Evolutionary conservation across 2,113 vertebrate species (phyloP), one percentile per base, ranked within the genome.

Genomic region (Oncorhynchus masou): DNA sequence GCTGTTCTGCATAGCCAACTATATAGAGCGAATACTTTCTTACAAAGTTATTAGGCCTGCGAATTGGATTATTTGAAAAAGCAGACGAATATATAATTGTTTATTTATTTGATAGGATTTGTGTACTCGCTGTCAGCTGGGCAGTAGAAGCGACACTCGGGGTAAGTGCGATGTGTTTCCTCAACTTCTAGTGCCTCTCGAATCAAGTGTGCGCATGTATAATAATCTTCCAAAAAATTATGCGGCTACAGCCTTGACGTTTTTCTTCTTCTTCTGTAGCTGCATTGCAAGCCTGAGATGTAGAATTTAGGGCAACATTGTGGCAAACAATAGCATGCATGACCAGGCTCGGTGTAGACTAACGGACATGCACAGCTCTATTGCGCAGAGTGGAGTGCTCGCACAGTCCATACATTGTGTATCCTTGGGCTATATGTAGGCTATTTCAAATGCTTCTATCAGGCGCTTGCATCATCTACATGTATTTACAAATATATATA

Each of bases 131-230:
- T 72, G 70, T 68, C 19, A 19, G 29, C 70, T 24, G 62, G 64
- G 70, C 70, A 62, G 70, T 69, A 16, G 31, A 71, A 8, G 45
- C 65, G 19, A 60, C 70, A 11, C 51, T 68, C 29, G 79, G 62
- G 79, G 79, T 80, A 69, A 80, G 79, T 80, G 24, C 19, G 19
- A 48, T 13, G 13, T 27, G 65, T 60, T 69, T 74, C 19, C 39
- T 54, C 6, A 54, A 5, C 2, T 29, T 54, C 1, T 19, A 59
- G 65, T 25, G 51, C 5, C 3, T 25, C 15, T 60, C 27, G 31
- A 31, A 15, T 5, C 24, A 29, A 24, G 65, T 67, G 6, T 66
- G 60, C 60, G 20, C 60, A 64, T 64, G 24, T 27, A 27, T 15
- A 29, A 22, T 11, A 64, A 27, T 29, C 16, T 62, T 62, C 7